These are phyloP conservation scores for Discoglossus pictus DNA, from an alignment of 2,797 vertebrate species.

Conservation along the genomic window DNA sequence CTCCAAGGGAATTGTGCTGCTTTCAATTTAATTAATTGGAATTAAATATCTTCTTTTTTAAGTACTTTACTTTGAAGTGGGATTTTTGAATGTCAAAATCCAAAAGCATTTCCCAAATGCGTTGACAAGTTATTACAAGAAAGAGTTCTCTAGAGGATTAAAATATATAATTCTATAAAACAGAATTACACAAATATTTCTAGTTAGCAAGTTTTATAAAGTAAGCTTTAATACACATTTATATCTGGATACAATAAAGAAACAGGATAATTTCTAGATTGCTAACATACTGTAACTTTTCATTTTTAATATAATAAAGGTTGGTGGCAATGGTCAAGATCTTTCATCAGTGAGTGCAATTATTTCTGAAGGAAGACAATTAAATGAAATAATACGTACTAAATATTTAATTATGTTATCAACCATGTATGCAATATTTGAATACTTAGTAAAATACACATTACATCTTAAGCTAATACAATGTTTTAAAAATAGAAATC, in stretches of 20 bases:
- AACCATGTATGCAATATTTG: too few relatives aligned
- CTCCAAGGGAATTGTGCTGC: constrained; percentile 37
- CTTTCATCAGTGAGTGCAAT: too few relatives aligned
- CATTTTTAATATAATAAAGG: too few relatives aligned
- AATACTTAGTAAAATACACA: too few relatives aligned
- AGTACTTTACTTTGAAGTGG: constrained; percentile 57
- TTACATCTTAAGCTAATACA: too few relatives aligned
- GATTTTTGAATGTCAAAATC: constrained; percentile 55
- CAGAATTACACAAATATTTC: constrained; percentile 47
- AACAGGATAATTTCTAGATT: too few relatives aligned
- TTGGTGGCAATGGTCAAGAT: too few relatives aligned
- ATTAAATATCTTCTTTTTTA: constrained; percentile 52
- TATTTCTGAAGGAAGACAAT: too few relatives aligned
- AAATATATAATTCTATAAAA: constrained; percentile 49
- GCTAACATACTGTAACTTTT: too few relatives aligned
- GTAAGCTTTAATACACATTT: constrained; percentile 26
- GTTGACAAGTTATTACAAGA: constrained; percentile 55
- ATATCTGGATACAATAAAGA: background rate
- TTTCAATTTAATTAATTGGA: constrained; percentile 58
- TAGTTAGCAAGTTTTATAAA: constrained; percentile 50
- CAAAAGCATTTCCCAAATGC: constrained; percentile 53
- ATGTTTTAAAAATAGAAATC: too few relatives aligned
- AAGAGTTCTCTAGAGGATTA: constrained; percentile 54
- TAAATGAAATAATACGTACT: too few relatives aligned
- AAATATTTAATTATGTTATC: too few relatives aligned